Evolutionary conservation across 30 jellyfish, hydroid and myxozoan species (phyloP), one percentile per base, ranked within the genome.

Genomic region (Clytia hemisphaerica): DNA sequence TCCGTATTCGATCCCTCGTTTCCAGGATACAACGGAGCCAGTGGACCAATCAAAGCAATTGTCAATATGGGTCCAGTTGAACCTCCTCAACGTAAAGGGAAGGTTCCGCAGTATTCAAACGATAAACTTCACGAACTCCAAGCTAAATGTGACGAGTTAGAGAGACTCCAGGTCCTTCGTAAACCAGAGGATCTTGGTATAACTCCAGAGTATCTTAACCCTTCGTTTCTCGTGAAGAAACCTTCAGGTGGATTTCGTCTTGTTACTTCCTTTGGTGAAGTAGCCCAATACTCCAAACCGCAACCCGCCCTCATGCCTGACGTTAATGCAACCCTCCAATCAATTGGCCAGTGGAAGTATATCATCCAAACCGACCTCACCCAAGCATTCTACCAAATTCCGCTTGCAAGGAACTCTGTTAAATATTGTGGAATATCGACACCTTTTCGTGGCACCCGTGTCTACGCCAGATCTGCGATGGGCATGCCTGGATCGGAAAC

Each of bases 401-500:
- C 86, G 38, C 29, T 58, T 15, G 22, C 86, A 21, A 73, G 30
- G 33, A 71, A 61, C 37, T 58, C 82, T 6, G 60, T 60, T 68
- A 73, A 73, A 40, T 73, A 58, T 54, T 58, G 86, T 70, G 86
- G 86, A 6, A 71, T 73, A 24, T 79, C 47, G 27, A 73, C 86
- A 18, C 86, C 86, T 26, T 73, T 73, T 70, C 25, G 35, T 15
- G 82, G 86, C 14, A 68, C 60, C 6, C 72, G 72, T n/a, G 79
- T 73, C 15, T 73, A 73, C 63, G 47, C 47, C 19, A 48, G 86
- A 31, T 58, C 58, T 38, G 86, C 80, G 15, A 73, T 73, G 80
- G 86, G 82, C 22, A 73, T 73, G 86, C 86, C 72, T 2, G 86
- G 86, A 24, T 73, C 86, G 16, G 72, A 73, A 44, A 58, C 86